Evolutionary conservation across 2,797 vertebrate genomes (phyloP), one percentile per base, ranked within the genome.

Genomic region (Sebastes nivosus): DNA sequence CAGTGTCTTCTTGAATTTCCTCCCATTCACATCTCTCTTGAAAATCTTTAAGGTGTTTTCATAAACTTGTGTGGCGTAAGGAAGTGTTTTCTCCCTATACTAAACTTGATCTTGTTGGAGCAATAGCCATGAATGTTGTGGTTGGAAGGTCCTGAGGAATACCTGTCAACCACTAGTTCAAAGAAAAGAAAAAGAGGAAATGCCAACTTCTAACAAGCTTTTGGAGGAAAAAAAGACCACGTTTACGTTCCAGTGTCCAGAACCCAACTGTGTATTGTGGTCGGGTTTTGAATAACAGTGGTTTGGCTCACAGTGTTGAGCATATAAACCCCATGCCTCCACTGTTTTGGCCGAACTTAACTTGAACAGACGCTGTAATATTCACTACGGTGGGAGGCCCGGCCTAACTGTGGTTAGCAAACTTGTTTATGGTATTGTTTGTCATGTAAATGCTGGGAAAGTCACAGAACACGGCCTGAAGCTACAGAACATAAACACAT

Each of bases 201-300:
- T 60, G 73, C 81, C 81, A 81, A 73, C 55, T 70, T 82, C 54
- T 64, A 75, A 80, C 71, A 83, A 82, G 75, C 74, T 86, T 76
- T 79, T 67, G 81, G 58, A 83, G 79, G 79, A 90, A 89, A 90
- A 89, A 52, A 91, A 69, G 32, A 77, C 29, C 70, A 72, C 90
- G 89, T 94, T 92, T 90, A 83, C 88, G 88, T 88, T 93, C 79
- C 83, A 90, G 86, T 76, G 89, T 88, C 88, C 74, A 85, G 79
- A 77, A 78, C 72, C 85, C 88, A 82, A 85, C 75, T 82, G 87
- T 82, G 86, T 90, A 79, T 89, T 92, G 92, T 89, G 92, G 93
- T 89, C 61, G 12, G 85, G 78, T 86, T 90, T 91, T 84, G 86
- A 88, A 93, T 91, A 89, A 88, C 88, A 78, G 87, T 66, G 92